Percentiles rank a stretch among this genome's conserved stretches.
Conservation (phyloP, 2,888 invertebrate species). For the Drosophila kambysellisi region DNA sequence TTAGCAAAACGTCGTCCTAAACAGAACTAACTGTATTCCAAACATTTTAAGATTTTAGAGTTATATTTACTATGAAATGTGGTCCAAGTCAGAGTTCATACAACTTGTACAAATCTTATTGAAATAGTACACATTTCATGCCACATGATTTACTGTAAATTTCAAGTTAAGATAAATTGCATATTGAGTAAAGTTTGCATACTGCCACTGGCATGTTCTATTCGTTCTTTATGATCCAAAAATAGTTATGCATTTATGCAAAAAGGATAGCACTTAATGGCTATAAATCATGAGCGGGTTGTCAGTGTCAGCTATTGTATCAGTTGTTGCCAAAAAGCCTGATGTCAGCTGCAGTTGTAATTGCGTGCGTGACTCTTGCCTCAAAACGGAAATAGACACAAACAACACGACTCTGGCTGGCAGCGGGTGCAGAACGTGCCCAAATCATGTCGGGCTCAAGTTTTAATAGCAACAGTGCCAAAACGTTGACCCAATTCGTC, state of each 20-base stretch:
- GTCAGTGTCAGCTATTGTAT: conserved; percentile 35
- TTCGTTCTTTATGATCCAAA: not conserved
- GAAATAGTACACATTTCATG: not conserved
- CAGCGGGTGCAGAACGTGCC: conserved; percentile 31
- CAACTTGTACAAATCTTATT: not conserved
- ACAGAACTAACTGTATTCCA: not conserved
- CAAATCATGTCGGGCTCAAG: conserved; percentile 59
- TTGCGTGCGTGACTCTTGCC: conserved; percentile 49
- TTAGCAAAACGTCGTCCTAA: conserved; percentile 5
- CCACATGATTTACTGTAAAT: not conserved
- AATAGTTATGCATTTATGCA: not conserved
- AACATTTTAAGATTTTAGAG: not conserved
- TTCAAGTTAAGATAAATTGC: not conserved
- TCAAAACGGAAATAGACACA: conserved; percentile 60
- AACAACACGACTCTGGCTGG: conserved; percentile 19
- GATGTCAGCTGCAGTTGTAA: conserved; percentile 39
- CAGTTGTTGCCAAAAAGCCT: conserved; percentile 29
- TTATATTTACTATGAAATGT: not conserved
- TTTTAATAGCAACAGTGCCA: conserved; percentile 50
- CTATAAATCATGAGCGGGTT: conserved; percentile 32
- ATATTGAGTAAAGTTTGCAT: not conserved
- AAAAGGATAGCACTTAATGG: conserved; percentile 2
- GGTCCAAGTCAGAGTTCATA: too few relatives aligned
- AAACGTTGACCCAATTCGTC: conserved; percentile 67
- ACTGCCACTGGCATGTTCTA: not conserved